phyloP scores from a whole-genome alignment of 2,113 vertebrate genomes.

The Oreotrochilus melanogaster region DNA sequence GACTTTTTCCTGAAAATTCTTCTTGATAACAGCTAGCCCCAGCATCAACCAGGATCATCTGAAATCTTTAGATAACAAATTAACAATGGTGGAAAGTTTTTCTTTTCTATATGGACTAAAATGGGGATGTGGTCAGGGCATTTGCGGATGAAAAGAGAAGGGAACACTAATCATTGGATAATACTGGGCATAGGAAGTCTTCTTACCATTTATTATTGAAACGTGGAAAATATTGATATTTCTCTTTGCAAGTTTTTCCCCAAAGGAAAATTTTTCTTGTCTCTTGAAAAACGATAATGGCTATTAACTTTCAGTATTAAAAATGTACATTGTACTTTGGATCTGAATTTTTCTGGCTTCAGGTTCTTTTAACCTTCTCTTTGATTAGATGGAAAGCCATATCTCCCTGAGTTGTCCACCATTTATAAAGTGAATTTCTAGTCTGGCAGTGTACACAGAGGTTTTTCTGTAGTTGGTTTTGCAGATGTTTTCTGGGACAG shows the following conservation, averaged over 20 bases:
- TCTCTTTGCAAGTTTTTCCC: not conserved
- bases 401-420: not conserved
- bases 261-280: not conserved
- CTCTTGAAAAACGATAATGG: not conserved
- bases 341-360: not conserved
- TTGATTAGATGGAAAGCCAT: not conserved
- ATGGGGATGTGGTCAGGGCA: not conserved
- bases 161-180: not conserved
- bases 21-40: not conserved
- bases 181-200: not conserved
- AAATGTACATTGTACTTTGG: not conserved
- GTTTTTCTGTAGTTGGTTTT: not conserved
- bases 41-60: not conserved
- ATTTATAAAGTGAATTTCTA: not conserved
- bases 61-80: not conserved
- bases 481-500: not conserved
- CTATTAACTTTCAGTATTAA: not conserved
- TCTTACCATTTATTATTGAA: not conserved
- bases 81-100: not conserved
- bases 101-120: not conserved
- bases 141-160: not conserved
- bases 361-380: not conserved
- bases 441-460: not conserved
- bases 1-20: not conserved
- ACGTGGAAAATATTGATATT: not conserved